Base-by-base conservation (phyloP, 37 sponge, comb jelly and placozoan species). In the Ianthella basta region DNA sequence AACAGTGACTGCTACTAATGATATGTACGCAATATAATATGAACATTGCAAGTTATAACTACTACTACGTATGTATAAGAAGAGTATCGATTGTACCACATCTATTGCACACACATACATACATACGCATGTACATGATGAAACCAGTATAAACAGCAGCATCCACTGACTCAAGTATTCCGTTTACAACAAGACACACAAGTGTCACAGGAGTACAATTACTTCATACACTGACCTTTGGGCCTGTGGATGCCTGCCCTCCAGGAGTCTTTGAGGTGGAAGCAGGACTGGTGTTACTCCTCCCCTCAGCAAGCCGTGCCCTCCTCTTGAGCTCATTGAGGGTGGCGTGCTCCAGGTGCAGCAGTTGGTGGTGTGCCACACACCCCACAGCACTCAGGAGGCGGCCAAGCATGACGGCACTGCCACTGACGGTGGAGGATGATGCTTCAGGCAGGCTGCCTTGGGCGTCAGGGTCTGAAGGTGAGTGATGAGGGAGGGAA, bases 291-390 rank as follows among this genome's bases (percentile, higher is more conserved):
- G 61, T 68, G 20, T 33, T 1, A 29, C 24, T 59, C 60, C 55
- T 40, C 21, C 25, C 81, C 41, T 90, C 87, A 33, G 80, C 29
- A 19, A 41, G 30, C 18, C 44, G 63, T 34, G 80, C 80, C 81
- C 92, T 80, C 39, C 89, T 73, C 87, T 94, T 94, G 53, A 91
- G 44, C 72, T 94, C 92, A 24, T 40, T 83, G 37, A 32, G 18
- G 0, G 91, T 59, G 70, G 34, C 56, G 37, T 56, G 60, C 55
- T 96, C 94, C 30, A 91, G 65, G 55, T 93, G 89, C 16, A 91
- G 59, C 44, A 96, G 65, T 39, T 88, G 89, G 30, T 63, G 56
- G 39, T 85, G 82, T 0, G 89, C 91, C 38, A 90, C 83, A 27
- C 90, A 86, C 4, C 96, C 96, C 2, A 55, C 82, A 38, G 50